Conservation (phyloP, 2,113 vertebrate genomes). For the Macquaria australasica region DNA sequence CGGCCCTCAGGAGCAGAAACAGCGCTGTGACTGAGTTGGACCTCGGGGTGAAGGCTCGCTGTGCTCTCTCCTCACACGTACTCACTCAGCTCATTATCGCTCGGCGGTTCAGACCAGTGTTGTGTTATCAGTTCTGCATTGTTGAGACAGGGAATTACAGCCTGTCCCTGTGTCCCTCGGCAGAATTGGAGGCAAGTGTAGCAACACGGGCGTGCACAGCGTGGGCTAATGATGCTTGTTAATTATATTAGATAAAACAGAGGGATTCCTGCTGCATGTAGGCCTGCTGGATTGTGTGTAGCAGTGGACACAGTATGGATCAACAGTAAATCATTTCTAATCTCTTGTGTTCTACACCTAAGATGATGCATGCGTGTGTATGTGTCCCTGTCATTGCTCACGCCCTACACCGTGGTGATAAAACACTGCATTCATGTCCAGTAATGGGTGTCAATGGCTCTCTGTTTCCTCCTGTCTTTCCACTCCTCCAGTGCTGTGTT, state of each 20-base stretch:
- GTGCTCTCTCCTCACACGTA: conserved; percentile 25
- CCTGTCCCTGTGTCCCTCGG: neutral
- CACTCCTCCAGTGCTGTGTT: conserved; percentile 24
- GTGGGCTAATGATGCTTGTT: conserved; percentile 7
- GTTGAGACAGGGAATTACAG: conserved; percentile 40
- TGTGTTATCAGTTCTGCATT: conserved; percentile 17
- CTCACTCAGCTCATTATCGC: conserved; percentile 54
- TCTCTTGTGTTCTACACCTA: conserved; percentile 1
- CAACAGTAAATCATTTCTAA: neutral
- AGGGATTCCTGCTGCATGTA: neutral
- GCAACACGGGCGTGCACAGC: neutral
- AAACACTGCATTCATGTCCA: conserved; percentile 45
- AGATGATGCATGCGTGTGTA: neutral
- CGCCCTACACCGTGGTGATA: conserved; percentile 13
- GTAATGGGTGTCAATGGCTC: conserved; percentile 37
- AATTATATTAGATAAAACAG: neutral
- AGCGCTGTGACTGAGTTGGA: conserved; percentile 14
- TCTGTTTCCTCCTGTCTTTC: neutral
- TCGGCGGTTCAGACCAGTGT: neutral
- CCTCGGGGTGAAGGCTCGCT: conserved; percentile 7
- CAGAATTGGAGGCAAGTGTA: conserved; percentile 2
- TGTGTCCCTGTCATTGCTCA: conserved; percentile 30
- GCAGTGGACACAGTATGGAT: neutral
- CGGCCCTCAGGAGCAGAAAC: conserved; percentile 23
- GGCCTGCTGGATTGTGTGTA: neutral